Conservation (phyloP, 1,140 invertebrate species). For the Zaprionus tsacasi region DNA sequence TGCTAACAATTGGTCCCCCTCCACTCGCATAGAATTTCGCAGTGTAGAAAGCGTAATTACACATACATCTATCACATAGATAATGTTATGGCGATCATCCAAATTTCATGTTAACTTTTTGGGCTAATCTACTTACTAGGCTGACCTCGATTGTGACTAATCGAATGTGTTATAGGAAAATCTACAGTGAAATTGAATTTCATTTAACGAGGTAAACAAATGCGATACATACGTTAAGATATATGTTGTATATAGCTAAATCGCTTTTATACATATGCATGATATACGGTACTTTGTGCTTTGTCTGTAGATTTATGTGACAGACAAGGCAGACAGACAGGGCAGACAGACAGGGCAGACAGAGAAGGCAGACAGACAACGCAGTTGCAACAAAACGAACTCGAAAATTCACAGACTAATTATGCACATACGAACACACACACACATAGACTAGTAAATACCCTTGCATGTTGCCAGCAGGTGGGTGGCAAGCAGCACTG, state of each 20-base stretch:
- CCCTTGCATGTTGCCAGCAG: conserved; percentile 4
- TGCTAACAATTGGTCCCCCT: background rate
- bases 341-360: conserved; percentile 7
- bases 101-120: background rate
- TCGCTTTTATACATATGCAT: conserved; percentile 24
- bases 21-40: conserved; percentile 18
- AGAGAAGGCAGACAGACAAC: conserved; percentile 1
- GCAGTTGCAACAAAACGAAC: conserved; percentile 36
- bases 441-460: background rate
- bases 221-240: background rate
- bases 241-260: conserved; percentile 16
- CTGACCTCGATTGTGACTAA: background rate
- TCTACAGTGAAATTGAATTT: conserved; percentile 18
- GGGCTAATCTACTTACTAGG: too few relatives aligned
- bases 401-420: conserved; percentile 57
- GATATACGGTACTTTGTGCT: conserved; percentile 36
- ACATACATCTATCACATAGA: conserved; percentile 64
- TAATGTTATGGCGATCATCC: conserved; percentile 3
- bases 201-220: conserved; percentile 19
- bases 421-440: conserved; percentile 49
- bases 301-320: conserved; percentile 52
- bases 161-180: background rate
- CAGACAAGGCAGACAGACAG: conserved; percentile 3
- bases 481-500: background rate
- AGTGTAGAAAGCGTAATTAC: conserved; percentile 64